phyloP scores from a whole-genome alignment of 2,113 vertebrate genomes.

The Dascyllus trimaculatus region DNA sequence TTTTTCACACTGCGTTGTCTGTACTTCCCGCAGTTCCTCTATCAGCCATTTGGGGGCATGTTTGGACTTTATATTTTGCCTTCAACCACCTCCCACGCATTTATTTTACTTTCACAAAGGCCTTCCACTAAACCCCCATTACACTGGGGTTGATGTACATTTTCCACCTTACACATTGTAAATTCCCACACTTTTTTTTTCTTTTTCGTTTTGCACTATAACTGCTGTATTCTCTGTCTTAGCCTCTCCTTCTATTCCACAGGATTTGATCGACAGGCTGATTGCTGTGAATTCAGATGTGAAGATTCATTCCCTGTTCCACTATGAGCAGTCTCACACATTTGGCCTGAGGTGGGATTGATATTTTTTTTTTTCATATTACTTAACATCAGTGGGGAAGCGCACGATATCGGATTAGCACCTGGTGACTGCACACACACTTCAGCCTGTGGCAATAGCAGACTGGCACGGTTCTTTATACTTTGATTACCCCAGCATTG shows the following conservation, averaged over 20 bases:
- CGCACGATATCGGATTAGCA: slow-evolving; percentile 60
- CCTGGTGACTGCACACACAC: slow-evolving; percentile 39
- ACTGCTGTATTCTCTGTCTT: slow-evolving; percentile 25
- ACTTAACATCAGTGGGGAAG: slow-evolving; percentile 38
- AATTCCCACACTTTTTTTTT: slow-evolving; percentile 27
- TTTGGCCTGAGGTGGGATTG: slow-evolving; percentile 95
- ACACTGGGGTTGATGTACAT: slow-evolving; percentile 27
- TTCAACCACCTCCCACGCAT: slow-evolving; percentile 29
- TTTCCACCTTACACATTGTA: slow-evolving; percentile 29
- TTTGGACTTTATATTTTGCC: slow-evolving; percentile 59
- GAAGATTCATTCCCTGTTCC: slow-evolving; percentile 96
- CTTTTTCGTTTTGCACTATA: slow-evolving; percentile 28
- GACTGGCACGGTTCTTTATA: slow-evolving; percentile 64
- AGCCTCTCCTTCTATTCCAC: slow-evolving; percentile 55
- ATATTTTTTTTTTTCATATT: slow-evolving; percentile 34
- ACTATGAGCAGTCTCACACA: slow-evolving; percentile 94
- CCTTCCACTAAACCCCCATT: slow-evolving; percentile 17
- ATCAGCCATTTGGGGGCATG: slow-evolving; percentile 84
- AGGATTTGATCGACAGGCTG: slow-evolving; percentile 96
- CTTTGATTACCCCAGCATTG: slow-evolving; percentile 72
- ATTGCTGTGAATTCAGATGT: slow-evolving; percentile 93
- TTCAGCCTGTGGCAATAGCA: slow-evolving; percentile 44
- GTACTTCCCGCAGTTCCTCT: slow-evolving; percentile 64
- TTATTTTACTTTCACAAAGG: slow-evolving; percentile 21
- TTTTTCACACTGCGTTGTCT: not conserved